These are phyloP conservation scores for Lasioglossum morio DNA, from an alignment of 2,888 invertebrate species.

Conservation along the genomic window DNA sequence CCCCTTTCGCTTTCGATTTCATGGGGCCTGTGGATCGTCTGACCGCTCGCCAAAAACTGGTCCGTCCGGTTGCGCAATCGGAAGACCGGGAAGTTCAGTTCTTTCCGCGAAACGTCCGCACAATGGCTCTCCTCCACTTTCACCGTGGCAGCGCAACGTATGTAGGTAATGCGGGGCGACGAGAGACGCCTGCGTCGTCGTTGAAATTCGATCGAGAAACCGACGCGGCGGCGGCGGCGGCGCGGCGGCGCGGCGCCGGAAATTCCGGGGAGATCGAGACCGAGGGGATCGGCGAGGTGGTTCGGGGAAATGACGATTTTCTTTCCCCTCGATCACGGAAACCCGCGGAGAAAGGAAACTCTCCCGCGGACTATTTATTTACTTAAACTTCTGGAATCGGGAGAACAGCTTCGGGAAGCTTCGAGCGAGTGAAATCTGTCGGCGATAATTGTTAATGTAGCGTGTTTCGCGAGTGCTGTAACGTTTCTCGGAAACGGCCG, in stretches of 20 bases:
- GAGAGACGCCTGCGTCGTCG: background rate
- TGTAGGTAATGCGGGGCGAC: background rate
- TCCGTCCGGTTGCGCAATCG: slow-evolving; percentile 76
- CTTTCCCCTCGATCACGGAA: background rate
- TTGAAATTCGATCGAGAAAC: slow-evolving; percentile 31
- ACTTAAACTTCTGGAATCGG: background rate
- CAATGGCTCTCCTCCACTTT: slow-evolving; percentile 78
- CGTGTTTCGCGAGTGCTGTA: background rate
- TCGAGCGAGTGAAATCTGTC: background rate
- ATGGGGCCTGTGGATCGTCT: background rate
- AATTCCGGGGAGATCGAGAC: slow-evolving; percentile 7
- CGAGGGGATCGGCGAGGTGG: background rate
- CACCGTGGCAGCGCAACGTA: slow-evolving; percentile 64
- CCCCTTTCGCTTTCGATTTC: slow-evolving; percentile 57
- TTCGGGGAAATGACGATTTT: background rate
- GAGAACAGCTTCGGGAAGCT: background rate
- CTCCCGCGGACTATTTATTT: background rate
- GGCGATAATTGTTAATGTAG: background rate
- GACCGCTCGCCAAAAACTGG: slow-evolving; percentile 75
- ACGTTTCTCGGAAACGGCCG: too few relatives aligned
- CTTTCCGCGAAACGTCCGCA: slow-evolving; percentile 79
- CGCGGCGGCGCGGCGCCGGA: background rate
- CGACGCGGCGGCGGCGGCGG: background rate
- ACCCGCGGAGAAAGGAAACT: background rate
- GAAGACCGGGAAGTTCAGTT: slow-evolving; percentile 74